Percentiles rank a stretch among this genome's conserved stretches.
Evolutionary conservation across 1,140 invertebrate species (phyloP).

Genomic region (Drosophila bocki): DNA sequence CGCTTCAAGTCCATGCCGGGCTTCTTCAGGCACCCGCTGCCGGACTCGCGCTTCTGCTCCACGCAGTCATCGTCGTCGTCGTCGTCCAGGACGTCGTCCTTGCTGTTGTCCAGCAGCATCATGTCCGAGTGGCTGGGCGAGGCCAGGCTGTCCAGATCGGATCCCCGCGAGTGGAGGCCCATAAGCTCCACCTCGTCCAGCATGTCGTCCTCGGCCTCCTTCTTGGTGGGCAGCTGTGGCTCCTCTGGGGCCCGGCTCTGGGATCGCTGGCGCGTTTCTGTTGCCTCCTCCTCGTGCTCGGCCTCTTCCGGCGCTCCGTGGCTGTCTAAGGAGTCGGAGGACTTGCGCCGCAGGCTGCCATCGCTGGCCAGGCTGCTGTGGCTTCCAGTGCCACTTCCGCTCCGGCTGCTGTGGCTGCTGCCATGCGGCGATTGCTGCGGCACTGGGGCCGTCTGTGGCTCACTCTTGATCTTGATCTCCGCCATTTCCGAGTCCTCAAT

Average conservation of each 20-base stretch:
- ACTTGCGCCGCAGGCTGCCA: constrained; percentile 69
- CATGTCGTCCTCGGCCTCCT: constrained; percentile 79
- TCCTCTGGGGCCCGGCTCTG: constrained; percentile 27
- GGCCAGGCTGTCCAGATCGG: constrained; percentile 87
- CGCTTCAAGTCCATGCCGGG: constrained; percentile 92
- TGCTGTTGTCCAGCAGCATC: constrained; percentile 87
- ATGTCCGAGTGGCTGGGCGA: constrained; percentile 88
- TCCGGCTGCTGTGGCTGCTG: constrained; percentile 65
- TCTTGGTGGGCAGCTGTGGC: constrained; percentile 66
- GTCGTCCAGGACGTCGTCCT: constrained; percentile 88
- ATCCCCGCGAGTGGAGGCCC: constrained; percentile 74
- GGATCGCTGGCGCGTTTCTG: constrained; percentile 24
- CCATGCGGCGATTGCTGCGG: constrained; percentile 63
- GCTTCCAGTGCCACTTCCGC: constrained; percentile 27
- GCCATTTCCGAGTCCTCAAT: constrained; percentile 75
- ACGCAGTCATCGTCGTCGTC: constrained; percentile 86
- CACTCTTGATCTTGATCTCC: constrained; percentile 81
- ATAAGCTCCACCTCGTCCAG: constrained; percentile 80
- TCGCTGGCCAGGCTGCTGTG: constrained; percentile 68
- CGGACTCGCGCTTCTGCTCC: constrained; percentile 58
- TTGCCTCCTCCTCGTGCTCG: constrained; percentile 58
- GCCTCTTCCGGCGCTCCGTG: constrained; percentile 38
- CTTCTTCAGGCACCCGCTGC: constrained; percentile 61
- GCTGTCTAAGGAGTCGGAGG: constrained; percentile 73
- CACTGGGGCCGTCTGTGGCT: constrained; percentile 55